Evolutionary conservation across 2,888 invertebrate genomes (phyloP), one percentile per base, ranked within the genome.

Genomic region (Cheilosia grossa): DNA sequence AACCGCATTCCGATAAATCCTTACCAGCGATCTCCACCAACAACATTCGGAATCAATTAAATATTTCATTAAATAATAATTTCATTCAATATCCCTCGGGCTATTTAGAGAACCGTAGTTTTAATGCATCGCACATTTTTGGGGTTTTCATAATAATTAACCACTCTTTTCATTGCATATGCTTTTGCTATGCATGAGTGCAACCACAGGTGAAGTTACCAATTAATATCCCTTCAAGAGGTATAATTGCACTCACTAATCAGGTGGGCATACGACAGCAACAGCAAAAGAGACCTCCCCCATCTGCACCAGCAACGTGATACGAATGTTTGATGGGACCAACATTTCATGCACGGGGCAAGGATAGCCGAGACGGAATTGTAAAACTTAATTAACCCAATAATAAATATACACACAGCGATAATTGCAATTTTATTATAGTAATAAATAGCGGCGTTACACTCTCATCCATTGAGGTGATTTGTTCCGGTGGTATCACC

Each of bases 351-450:
- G 17, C n/a, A 7, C 2, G 13, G 4, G 13, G 10, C 24, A 27
- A 7, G 7, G 17, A n/a, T 7, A 17, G n/a, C 13, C 37, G 9
- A 58, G 63, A 42, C 44, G 40, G 70, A 69, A 74, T 58, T 70
- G 83, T 73, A 59, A 79, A 74, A 70, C 69, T 79, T 83, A 80
- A 80, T 83, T 83, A 83, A 79, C 64, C 64, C 58, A 70, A 70
- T 80, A 74, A 74, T 79, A 64, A 74, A 83, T 69, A 79, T 49
- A 70, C 53, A 44, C 13, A 49, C 15, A 54, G n/a, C 70, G 63
- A 66, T 80, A 80, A 83, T 83, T 80, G 74, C 74, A 74, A 74
- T 74, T 79, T 74, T 74, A 83, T 74, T 80, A 64, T 64, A 40
- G 74, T 37, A 70, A 70, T 80, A 83, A 80, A 75, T 49, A 59